These are phyloP conservation scores for Ricordea florida DNA, from an alignment of 92 coral and sea anemone genomes.

Conservation along the genomic window DNA sequence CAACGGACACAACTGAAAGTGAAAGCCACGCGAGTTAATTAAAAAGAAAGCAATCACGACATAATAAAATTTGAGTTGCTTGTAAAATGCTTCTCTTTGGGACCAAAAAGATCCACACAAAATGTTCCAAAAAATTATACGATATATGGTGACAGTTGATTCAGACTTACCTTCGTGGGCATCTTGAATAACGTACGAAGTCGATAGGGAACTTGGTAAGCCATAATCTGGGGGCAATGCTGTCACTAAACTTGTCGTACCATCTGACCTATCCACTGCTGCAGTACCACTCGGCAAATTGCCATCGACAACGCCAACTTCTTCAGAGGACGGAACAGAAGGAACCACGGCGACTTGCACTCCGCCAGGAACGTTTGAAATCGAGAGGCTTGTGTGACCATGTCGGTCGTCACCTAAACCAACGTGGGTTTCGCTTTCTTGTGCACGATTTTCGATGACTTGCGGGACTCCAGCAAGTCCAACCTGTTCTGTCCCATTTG, in stretches of 20 bases:
- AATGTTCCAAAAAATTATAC: no score
- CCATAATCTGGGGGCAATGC: slow-evolving; percentile 79
- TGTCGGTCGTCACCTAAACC: slow-evolving; percentile 66
- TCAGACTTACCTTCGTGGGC: slow-evolving; percentile 30
- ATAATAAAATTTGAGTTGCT: no score
- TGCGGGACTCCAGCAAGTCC: slow-evolving; percentile 66
- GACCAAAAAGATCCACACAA: not conserved
- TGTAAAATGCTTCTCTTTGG: no score
- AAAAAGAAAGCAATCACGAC: not conserved
- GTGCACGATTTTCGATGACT: slow-evolving; percentile 77
- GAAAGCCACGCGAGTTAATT: no score
- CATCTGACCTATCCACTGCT: slow-evolving; percentile 74
- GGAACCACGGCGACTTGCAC: slow-evolving; percentile 89
- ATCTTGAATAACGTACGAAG: slow-evolving; percentile 83
- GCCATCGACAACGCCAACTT: slow-evolving; percentile 79
- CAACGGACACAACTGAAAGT: no score
- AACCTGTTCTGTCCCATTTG: slow-evolving; percentile 79
- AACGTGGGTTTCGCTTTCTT: slow-evolving; percentile 63
- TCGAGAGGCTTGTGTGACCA: slow-evolving; percentile 62
- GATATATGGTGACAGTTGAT: no score
- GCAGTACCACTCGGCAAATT: slow-evolving; percentile 33
- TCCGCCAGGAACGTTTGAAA: slow-evolving; percentile 70
- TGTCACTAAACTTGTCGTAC: slow-evolving; percentile 60
- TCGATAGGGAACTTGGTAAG: slow-evolving; percentile 52
- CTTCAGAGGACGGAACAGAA: slow-evolving; percentile 60